These are phyloP conservation scores for Scomber colias DNA, from an alignment of 2,113 vertebrate genomes.

Conservation along the genomic window DNA sequence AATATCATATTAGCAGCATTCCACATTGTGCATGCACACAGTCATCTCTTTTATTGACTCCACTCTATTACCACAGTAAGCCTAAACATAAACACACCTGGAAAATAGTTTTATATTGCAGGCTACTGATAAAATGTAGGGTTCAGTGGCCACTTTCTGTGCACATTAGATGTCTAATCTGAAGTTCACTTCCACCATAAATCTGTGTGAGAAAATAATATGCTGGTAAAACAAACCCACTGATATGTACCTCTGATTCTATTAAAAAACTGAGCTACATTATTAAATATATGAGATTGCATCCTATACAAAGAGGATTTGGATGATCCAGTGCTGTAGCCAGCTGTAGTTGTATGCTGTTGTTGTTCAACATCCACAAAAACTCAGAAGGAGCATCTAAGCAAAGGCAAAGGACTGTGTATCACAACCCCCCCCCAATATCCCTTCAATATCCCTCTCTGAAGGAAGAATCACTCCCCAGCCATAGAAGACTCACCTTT, in stretches of 20 bases:
- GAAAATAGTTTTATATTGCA: no score
- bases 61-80: no score
- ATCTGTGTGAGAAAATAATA: not conserved
- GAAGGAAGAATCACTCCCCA: constrained; percentile 37
- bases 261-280: not conserved
- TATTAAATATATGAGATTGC: not conserved
- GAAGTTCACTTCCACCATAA: not conserved
- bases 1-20: not conserved
- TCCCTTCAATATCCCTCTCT: constrained; percentile 45
- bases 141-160: not conserved
- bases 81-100: no score
- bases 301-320: not conserved
- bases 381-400: constrained; percentile 20
- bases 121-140: no score
- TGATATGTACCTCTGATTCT: no score
- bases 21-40: constrained; percentile 2
- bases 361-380: constrained; percentile 36
- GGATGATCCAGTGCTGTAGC: not conserved
- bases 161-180: not conserved
- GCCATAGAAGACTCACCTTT: constrained; percentile 38
- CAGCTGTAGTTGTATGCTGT: not conserved
- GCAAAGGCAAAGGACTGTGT: constrained; percentile 32
- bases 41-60: not conserved
- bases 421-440: constrained; percentile 46
- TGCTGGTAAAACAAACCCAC: not conserved